Conservation (phyloP, 2,888 invertebrate species). For the Nemoura dubitans region DNA sequence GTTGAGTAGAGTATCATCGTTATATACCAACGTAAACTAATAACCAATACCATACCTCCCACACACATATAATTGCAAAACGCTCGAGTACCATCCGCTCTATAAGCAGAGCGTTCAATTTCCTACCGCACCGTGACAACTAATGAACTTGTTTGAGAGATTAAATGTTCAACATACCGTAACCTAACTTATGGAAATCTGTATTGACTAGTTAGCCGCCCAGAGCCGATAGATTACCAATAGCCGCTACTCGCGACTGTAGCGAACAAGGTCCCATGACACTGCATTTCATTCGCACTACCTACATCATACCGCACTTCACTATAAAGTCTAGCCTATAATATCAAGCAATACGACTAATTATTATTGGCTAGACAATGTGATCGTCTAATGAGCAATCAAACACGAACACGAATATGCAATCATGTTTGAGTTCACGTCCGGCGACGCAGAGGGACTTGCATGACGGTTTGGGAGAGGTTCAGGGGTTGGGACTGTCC, state of each 20-base stretch:
- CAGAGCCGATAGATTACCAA: background rate
- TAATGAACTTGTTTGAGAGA: background rate
- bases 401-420: constrained; percentile 2
- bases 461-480: background rate
- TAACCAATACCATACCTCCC: too few relatives aligned
- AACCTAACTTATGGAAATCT: constrained; percentile 5
- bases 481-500: background rate
- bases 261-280: background rate
- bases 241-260: too few relatives aligned
- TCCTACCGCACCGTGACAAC: background rate
- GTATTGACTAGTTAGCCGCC: background rate
- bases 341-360: background rate
- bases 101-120: background rate
- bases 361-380: constrained; percentile 17
- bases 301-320: background rate
- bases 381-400: constrained; percentile 8
- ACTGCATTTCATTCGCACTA: background rate
- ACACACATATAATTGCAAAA: background rate
- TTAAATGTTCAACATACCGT: background rate
- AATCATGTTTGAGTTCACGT: background rate
- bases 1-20: too few relatives aligned
- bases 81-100: background rate
- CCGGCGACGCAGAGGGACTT: background rate
- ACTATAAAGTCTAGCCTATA: background rate
- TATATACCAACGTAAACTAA: too few relatives aligned